Percentiles rank a stretch among this genome's conserved stretches.
phyloP scores from a whole-genome alignment of 2,797 vertebrate species.

The Scarus forsteni region DNA sequence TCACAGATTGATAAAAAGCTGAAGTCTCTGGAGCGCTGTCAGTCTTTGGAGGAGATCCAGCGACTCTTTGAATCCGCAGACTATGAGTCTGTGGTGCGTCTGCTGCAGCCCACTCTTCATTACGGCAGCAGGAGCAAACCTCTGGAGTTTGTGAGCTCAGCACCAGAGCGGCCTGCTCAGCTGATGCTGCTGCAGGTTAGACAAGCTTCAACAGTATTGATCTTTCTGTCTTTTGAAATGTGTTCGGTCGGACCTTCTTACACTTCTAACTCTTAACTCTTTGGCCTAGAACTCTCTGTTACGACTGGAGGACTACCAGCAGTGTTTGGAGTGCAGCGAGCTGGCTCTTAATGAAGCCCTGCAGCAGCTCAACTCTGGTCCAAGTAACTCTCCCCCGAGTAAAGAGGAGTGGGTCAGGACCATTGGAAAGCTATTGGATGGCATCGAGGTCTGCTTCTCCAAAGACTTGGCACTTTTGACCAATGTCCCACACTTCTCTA shows the following conservation, averaged over 20 bases:
- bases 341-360: slow-evolving; percentile 94
- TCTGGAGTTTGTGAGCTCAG: slow-evolving; percentile 93
- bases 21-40: slow-evolving; percentile 96
- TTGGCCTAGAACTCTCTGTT: slow-evolving; percentile 90
- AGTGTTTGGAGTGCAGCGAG: slow-evolving; percentile 94
- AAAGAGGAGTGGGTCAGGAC: slow-evolving; percentile 97
- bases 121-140: slow-evolving; percentile 88
- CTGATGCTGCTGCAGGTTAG: slow-evolving; percentile 93
- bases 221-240: background rate
- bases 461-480: slow-evolving; percentile 84
- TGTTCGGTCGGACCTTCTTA: background rate
- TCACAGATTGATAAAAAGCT: slow-evolving; percentile 95
- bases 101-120: slow-evolving; percentile 92
- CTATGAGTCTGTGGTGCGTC: slow-evolving; percentile 90
- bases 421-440: slow-evolving; percentile 89
- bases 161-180: slow-evolving; percentile 96
- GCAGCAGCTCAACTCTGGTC: slow-evolving; percentile 90
- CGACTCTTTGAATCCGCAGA: slow-evolving; percentile 93
- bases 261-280: slow-evolving; percentile 16
- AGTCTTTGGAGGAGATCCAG: slow-evolving; percentile 98
- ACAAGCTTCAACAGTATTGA: background rate
- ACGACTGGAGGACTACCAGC: slow-evolving; percentile 88
- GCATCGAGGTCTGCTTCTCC: slow-evolving; percentile 89
- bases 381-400: slow-evolving; percentile 82
- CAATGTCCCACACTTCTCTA: slow-evolving; percentile 80